Evolutionary conservation across 2,888 invertebrate genomes (phyloP), one percentile per base, ranked within the genome.

Genomic region (Drosophila mimetica): DNA sequence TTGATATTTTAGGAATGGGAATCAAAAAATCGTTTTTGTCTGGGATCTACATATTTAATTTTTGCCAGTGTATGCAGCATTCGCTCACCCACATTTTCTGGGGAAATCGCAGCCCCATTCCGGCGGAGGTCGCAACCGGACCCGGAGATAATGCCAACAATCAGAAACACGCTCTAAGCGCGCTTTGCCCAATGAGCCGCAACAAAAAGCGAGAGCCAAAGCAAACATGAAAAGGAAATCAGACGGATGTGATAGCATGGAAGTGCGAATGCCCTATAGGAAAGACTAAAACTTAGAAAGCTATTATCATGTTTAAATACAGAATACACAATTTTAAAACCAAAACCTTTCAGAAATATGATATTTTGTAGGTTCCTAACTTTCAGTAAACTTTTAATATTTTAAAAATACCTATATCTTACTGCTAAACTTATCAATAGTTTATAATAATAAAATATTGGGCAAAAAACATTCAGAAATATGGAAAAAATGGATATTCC

Each of bases 121-220:
- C 16, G 16, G n/a, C n/a, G 50, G 32, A 34, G 16, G 13, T 39
- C 28, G n/a, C 11, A 7, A 13, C 1, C n/a, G 25, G 16, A 34
- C 46, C 47, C 60, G 16, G 50, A 60, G 60, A 63, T 63, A 63
- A 63, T 60, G 60, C 63, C 60, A 63, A 51, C 51, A 60, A 64
- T 51, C 64, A 61, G 50, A 64, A 64, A 60, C 61, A 52, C 64
- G 44, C 60, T 63, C 42, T 42, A 63, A 63, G 63, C 50, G 60
- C 42, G 51, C 64, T 61, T 60, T 64, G 67, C 46, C 50, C 48
- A 67, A 67, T 67, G 50, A 65, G 65, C 37, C 50, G 57, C 32
- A 65, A 39, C 50, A 42, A 58, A 67, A 58, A 58, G 39, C 58
- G 30, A 32, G 44, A 20, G 48, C 18, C 61, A 41, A 41, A 14